Evolutionary conservation across 2,888 invertebrate genomes (phyloP), one percentile per base, ranked within the genome.

Genomic region (Euplexia lucipara): DNA sequence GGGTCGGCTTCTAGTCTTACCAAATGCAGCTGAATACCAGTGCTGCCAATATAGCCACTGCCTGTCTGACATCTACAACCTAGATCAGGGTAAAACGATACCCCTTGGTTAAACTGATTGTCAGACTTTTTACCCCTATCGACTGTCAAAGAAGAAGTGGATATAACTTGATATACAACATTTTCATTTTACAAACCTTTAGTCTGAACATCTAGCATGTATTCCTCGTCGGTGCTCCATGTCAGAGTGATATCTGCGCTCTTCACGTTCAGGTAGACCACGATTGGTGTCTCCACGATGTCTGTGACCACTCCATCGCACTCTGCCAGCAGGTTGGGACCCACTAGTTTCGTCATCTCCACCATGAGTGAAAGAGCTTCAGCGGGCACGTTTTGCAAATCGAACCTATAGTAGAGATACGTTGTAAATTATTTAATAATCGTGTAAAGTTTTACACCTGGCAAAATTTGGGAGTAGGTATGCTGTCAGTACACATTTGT

Each of bases 171-270:
- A 22, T 37, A 37, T 2, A 18, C 14, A 18, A 52, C 22, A 26
- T 20, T 10, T 39, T 2, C 16, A 42, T 4, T 0, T 9, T 16
- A 64, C 75, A 18, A 61, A 96, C 97, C 96, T 91, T 95, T 95
- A 51, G 94, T 95, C 63, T 95, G 92, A 12, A 97, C 91, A 70
- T 96, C 95, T 47, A 98, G 87, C 61, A 88, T 89, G 84, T 98
- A 98, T 37, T 96, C 95, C 88, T 98, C 98, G 75, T 97, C 95
- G 0, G 98, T 98, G 2, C 92, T 90, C 97, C 97, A 97, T 74
- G 96, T 95, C 9, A 97, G 92, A 0, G 89, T 84, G 5, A 96
- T 78, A 73, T 95, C 92, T 3, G 91, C 82, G 0, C 95, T 94
- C 53, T 89, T 91, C 2, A 97, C 94, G 0, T 91, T 92, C 3